These are phyloP conservation scores for Eurytoma adleriae DNA, from an alignment of 2,888 invertebrate genomes.

Conservation along the genomic window DNA sequence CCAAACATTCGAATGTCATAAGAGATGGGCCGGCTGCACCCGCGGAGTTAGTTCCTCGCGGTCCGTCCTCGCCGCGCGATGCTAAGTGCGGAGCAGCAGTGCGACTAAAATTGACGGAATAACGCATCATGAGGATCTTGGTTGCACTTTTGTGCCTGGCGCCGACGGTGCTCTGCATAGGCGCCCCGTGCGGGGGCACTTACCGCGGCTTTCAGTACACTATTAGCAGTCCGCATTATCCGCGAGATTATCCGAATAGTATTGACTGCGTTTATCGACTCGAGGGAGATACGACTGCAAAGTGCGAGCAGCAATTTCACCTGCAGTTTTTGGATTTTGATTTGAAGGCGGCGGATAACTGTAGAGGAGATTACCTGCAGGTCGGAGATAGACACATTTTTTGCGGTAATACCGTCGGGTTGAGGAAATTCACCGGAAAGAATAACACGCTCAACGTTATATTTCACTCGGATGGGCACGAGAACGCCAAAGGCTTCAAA, in stretches of 20 bases:
- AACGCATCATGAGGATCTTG: slow-evolving; percentile 18
- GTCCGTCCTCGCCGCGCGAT: slow-evolving; percentile 21
- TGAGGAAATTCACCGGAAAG: slow-evolving; percentile 76
- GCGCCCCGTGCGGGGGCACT: slow-evolving; percentile 72
- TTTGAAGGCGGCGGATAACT: slow-evolving; percentile 76
- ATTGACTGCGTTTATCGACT: slow-evolving; percentile 77
- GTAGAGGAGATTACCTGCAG: slow-evolving; percentile 77
- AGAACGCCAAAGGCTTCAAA: slow-evolving; percentile 76
- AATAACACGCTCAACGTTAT: slow-evolving; percentile 76
- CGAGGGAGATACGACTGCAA: slow-evolving; percentile 74
- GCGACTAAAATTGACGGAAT: neutral
- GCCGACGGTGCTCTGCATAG: neutral
- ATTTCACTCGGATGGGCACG: slow-evolving; percentile 74
- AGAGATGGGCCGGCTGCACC: slow-evolving; percentile 61
- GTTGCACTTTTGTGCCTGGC: neutral
- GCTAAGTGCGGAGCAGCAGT: neutral
- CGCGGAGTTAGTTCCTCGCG: slow-evolving; percentile 61
- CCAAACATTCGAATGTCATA: slow-evolving; percentile 66
- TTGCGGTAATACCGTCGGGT: slow-evolving; percentile 77
- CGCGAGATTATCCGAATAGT: slow-evolving; percentile 75
- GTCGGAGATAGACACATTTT: slow-evolving; percentile 76
- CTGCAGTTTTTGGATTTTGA: slow-evolving; percentile 79
- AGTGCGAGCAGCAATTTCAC: slow-evolving; percentile 77
- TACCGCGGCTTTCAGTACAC: slow-evolving; percentile 76
- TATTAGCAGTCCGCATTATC: slow-evolving; percentile 78